Evolutionary conservation across 2,113 vertebrate genomes (phyloP), one percentile per base, ranked within the genome.

Genomic region (Ceratotherium simum): DNA sequence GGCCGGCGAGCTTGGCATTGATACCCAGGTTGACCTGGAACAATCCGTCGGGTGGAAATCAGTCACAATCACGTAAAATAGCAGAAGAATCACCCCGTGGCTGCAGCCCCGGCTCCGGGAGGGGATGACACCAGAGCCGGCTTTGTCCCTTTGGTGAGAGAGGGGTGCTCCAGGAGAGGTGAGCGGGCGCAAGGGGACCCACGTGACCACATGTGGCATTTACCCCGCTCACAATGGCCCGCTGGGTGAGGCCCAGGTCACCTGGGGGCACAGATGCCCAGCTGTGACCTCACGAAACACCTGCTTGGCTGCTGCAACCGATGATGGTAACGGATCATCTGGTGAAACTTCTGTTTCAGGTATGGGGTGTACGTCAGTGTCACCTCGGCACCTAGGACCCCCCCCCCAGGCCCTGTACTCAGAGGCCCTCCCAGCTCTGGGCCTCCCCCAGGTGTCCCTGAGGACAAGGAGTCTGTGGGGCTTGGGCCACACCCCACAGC

Each of bases 181-280:
- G 12, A 39, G 29, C 0, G 0, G 29, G 9, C 1, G 8, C 0
- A 0, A 31, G 79, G 39, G 31, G n/a, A 13, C n/a, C 69, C 11
- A 3, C 1, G 0, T 2, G 62, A 39, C 3, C 62, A 21, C 0
- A 0, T 39, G 2, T 0, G 0, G 25, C 2, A 4, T 17, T 13
- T 0, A 11, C n/a, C 12, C 11, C 8, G 65, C 73, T 60, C 7
- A 3, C 2, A 0, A 73, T 42, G 12, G 65, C 39, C 83, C 8
- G 10, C 9, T 13, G 62, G 54, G 67, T 31, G 39, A 85, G 62
- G 39, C 51, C 31, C 0, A 8, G 36, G 72, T 14, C 62, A n/a
- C 36, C 67, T 5, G 13, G 46, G 51, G 51, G 23, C 76, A 48
- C 31, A 36, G n/a, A 1, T 4, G n/a, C n/a, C 9, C 51, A 7